Evolutionary conservation across 2,113 vertebrate genomes (phyloP).

Genomic region (Micronycteris hirsuta): DNA sequence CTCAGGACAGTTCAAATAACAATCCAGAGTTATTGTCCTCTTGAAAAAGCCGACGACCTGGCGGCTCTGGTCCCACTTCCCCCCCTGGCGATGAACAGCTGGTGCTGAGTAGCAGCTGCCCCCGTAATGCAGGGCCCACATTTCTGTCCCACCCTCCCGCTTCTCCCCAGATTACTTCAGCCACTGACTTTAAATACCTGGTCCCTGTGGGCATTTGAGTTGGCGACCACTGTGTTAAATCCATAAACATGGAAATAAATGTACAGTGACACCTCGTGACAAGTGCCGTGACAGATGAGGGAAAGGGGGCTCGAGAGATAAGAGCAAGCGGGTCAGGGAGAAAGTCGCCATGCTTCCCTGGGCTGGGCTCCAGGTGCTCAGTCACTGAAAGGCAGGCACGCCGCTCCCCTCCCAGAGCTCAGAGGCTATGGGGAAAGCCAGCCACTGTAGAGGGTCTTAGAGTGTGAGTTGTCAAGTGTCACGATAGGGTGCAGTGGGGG

Average conservation of each 20-base stretch:
- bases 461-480: not conserved
- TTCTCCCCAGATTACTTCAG: not conserved
- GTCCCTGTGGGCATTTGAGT: not conserved
- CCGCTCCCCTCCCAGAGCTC: not conserved
- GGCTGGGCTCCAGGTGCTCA: not conserved
- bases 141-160: not conserved
- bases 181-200: not conserved
- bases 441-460: not conserved
- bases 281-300: not conserved
- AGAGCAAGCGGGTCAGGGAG: not conserved
- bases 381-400: accelerated
- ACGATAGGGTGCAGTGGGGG: not conserved
- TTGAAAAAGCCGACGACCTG: constrained; percentile 73
- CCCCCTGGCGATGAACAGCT: constrained; percentile 69
- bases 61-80: constrained; percentile 68
- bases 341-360: accelerated
- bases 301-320: not conserved
- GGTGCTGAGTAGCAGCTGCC: constrained; percentile 68
- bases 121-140: not conserved
- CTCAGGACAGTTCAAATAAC: constrained; percentile 70
- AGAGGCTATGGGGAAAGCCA: not conserved
- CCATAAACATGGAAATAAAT: constrained; percentile 62
- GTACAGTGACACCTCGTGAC: constrained; percentile 25
- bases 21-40: constrained; percentile 68
- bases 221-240: constrained; percentile 55